A percentile compares a stretch with the other conserved stretches of the same genome.
Evolutionary conservation across 2,888 invertebrate genomes (phyloP).

Genomic region (Elysia crispata): DNA sequence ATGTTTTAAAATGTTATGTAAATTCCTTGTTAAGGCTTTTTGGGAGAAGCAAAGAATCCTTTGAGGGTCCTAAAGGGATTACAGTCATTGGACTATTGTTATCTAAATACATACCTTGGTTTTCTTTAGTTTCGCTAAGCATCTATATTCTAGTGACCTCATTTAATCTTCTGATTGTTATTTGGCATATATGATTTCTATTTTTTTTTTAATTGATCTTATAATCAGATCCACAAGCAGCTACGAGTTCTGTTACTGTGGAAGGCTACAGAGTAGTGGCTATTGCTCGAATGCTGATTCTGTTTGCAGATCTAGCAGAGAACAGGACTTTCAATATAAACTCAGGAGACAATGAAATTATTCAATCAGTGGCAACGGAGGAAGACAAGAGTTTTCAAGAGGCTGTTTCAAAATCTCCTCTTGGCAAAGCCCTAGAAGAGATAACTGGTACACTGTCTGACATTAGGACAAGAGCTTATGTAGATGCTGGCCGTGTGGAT

Average conservation of each 20-base stretch:
- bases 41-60: no score
- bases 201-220: not conserved
- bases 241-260: constrained; percentile 20
- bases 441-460: constrained; percentile 19
- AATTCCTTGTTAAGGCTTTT: no score
- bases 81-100: no score
- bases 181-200: not conserved
- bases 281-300: constrained; percentile 43
- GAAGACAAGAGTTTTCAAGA: not conserved
- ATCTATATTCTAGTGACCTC: no score
- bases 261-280: constrained; percentile 37
- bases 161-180: not conserved
- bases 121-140: no score
- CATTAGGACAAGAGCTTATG: constrained; percentile 36
- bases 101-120: no score
- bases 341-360: not conserved
- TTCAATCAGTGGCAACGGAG: not conserved
- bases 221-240: not conserved
- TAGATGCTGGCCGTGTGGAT: constrained; percentile 27
- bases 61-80: no score
- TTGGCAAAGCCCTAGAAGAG: constrained; percentile 21
- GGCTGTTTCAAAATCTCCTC: constrained; percentile 24
- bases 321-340: not conserved
- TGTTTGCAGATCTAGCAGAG: constrained; percentile 40
- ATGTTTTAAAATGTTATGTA: no score